These are phyloP conservation scores for Onychostruthus taczanowskii DNA, from an alignment of 2,113 vertebrate genomes.

Conservation along the genomic window DNA sequence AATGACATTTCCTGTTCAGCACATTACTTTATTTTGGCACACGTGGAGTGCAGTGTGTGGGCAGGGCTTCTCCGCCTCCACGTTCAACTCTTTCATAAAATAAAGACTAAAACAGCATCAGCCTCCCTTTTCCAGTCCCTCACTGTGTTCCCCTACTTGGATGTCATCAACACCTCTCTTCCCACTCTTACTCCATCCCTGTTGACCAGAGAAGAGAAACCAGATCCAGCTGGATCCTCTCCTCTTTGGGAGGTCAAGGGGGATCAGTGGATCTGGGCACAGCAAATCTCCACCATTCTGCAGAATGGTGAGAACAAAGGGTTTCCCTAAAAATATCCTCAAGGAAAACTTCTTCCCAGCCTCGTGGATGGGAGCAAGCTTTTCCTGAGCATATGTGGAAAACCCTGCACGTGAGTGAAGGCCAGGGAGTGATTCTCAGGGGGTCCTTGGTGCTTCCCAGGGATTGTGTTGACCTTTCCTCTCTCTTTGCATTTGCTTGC, in stretches of 20 bases:
- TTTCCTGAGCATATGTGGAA: constrained; percentile 1
- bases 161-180: not conserved
- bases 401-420: not conserved
- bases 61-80: not conserved
- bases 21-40: constrained; percentile 42
- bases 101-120: not conserved
- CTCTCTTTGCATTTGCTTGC: constrained; percentile 46
- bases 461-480: not conserved
- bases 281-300: not conserved
- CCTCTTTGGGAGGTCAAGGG: not conserved
- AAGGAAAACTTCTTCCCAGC: not conserved
- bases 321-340: not conserved
- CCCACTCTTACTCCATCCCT: not conserved
- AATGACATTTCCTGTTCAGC: not conserved
- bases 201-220: not conserved
- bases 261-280: not conserved
- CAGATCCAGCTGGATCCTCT: constrained; percentile 36
- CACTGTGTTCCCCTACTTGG: not conserved
- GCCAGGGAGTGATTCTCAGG: not conserved
- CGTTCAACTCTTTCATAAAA: not conserved
- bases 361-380: not conserved
- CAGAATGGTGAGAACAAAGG: not conserved
- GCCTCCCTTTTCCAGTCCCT: not conserved
- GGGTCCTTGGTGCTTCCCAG: constrained; percentile 3
- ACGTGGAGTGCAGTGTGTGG: not conserved